Conservation (phyloP, 2,888 invertebrate genomes). For the Mallateleia sp. region DNA sequence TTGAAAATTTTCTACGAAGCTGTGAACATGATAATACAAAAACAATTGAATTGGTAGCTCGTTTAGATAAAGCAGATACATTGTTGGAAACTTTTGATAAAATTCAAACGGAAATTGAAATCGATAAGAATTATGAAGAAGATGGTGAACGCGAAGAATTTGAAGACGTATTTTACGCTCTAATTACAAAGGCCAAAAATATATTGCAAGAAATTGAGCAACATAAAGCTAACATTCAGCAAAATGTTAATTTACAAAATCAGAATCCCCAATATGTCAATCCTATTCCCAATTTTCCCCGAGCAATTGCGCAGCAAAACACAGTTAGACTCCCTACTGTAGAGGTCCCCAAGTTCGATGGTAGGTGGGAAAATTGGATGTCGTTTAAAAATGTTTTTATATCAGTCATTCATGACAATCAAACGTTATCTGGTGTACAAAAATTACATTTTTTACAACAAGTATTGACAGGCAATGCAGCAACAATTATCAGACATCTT, state of each 20-base stretch:
- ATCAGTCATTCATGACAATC: background rate
- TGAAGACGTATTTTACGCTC: slow-evolving; percentile 10
- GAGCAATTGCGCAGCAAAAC: slow-evolving; percentile 22
- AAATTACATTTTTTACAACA: slow-evolving; percentile 40
- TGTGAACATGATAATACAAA: background rate
- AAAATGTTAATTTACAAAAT: background rate
- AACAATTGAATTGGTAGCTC: background rate
- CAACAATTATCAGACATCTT: slow-evolving; percentile 23
- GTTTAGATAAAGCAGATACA: slow-evolving; percentile 8
- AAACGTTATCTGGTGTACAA: slow-evolving; percentile 7
- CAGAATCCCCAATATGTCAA: no score
- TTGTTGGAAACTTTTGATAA: slow-evolving; percentile 1
- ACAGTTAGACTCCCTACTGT: background rate
- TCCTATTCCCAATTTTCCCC: background rate
- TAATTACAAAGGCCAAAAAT: background rate
- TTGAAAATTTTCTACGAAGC: background rate
- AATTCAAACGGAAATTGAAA: slow-evolving; percentile 19
- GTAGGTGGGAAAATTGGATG: background rate
- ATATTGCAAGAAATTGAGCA: background rate
- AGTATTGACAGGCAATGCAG: slow-evolving; percentile 41
- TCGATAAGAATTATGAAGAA: background rate
- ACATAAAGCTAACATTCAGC: background rate
- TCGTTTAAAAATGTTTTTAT: background rate
- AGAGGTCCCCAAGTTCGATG: slow-evolving; percentile 13
- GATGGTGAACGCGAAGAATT: slow-evolving; percentile 26